A percentile compares a stretch with the other conserved stretches of the same genome.
phyloP scores from a whole-genome alignment of 2,113 vertebrate genomes.

The Nibea albiflora region DNA sequence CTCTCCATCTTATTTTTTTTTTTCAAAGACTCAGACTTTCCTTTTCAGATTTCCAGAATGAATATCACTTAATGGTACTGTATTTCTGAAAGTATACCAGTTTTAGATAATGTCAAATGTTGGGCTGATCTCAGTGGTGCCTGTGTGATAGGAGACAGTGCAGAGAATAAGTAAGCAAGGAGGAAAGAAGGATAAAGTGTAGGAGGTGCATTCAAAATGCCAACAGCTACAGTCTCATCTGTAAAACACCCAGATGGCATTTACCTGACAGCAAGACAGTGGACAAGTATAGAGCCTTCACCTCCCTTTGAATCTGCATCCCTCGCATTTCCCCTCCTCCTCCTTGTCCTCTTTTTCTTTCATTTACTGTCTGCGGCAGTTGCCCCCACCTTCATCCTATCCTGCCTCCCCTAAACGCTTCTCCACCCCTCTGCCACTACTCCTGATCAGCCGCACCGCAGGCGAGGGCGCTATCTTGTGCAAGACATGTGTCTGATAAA shows the following conservation, averaged over 20 bases:
- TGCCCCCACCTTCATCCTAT: slow-evolving; percentile 16
- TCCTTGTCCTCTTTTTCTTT: slow-evolving; percentile 43
- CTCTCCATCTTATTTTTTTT: neutral
- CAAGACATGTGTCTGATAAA: slow-evolving; percentile 69
- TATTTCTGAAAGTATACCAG: slow-evolving; percentile 15
- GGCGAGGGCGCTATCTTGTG: slow-evolving; percentile 57
- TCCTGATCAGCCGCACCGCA: slow-evolving; percentile 35
- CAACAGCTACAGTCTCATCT: slow-evolving; percentile 70
- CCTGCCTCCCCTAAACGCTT: slow-evolving; percentile 12
- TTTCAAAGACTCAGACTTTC: neutral
- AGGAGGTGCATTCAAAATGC: slow-evolving; percentile 66
- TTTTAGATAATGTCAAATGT: slow-evolving; percentile 36
- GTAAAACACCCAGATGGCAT: slow-evolving; percentile 74
- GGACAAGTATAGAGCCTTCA: slow-evolving; percentile 28
- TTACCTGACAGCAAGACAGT: slow-evolving; percentile 73
- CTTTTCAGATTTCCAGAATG: neutral
- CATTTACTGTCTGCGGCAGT: slow-evolving; percentile 36
- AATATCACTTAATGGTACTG: neutral
- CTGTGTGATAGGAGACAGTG: slow-evolving; percentile 11
- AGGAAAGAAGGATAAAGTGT: slow-evolving; percentile 52
- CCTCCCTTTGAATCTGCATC: slow-evolving; percentile 35
- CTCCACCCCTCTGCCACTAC: slow-evolving; percentile 23
- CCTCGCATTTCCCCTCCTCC: slow-evolving; percentile 14
- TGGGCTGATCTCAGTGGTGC: slow-evolving; percentile 3
- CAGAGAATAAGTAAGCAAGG: slow-evolving; percentile 36